These are phyloP conservation scores for Drosophila mercatorum DNA, from an alignment of 2,888 invertebrate species.

Conservation along the genomic window DNA sequence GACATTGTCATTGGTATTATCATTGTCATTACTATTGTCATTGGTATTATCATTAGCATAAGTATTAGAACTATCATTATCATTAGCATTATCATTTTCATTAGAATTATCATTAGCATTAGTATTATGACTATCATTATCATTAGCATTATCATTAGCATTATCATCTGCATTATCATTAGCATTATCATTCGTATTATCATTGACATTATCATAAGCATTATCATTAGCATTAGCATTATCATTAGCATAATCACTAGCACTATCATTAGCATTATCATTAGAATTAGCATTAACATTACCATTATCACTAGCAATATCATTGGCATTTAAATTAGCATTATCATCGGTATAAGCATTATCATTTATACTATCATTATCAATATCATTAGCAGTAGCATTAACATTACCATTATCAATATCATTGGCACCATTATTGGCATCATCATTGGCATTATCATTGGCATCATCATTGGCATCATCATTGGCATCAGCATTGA, in stretches of 20 bases:
- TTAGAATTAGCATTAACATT: background rate
- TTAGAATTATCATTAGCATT: background rate
- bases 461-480: background rate
- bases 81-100: background rate
- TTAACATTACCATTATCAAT: no score
- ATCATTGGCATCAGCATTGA: background rate
- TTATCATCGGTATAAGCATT: background rate
- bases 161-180: constrained; percentile 1
- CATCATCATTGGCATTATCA: background rate
- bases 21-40: no score
- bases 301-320: background rate
- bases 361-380: background rate
- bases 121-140: background rate
- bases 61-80: background rate
- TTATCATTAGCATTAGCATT: no score
- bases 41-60: background rate
- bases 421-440: background rate
- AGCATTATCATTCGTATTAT: background rate
- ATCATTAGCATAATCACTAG: no score
- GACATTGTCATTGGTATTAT: no score
- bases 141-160: background rate
- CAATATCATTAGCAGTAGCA: background rate
- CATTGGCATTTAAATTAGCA: background rate
- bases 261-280: background rate
- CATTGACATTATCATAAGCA: background rate